These are phyloP conservation scores for Chironomus tentans DNA, from an alignment of 2,888 invertebrate species.

Conservation along the genomic window DNA sequence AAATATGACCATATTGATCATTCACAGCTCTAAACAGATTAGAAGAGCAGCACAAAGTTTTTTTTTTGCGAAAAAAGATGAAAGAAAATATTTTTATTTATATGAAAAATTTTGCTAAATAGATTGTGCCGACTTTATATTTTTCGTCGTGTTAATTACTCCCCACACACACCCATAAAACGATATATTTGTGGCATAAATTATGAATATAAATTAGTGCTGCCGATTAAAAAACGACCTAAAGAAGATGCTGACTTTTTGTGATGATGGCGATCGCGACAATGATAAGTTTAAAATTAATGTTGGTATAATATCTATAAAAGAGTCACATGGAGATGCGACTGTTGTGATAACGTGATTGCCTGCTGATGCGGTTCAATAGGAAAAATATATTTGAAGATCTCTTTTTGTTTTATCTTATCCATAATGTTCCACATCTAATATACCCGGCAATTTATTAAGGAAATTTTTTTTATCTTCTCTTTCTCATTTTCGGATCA, in stretches of 20 bases:
- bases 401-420: neutral
- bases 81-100: neutral
- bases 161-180: neutral
- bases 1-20: neutral
- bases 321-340: slow-evolving; percentile 11
- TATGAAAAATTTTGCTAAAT: neutral
- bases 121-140: neutral
- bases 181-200: slow-evolving; percentile 7
- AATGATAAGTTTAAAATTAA: slow-evolving; percentile 22
- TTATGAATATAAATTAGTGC: slow-evolving; percentile 11
- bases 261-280: slow-evolving; percentile 14
- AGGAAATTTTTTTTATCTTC: neutral
- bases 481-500: neutral
- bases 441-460: neutral
- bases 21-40: neutral
- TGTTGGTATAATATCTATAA: slow-evolving; percentile 11
- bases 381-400: neutral
- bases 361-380: neutral
- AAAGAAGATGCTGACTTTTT: neutral
- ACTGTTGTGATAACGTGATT: slow-evolving; percentile 12
- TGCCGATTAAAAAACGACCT: neutral
- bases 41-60: neutral
- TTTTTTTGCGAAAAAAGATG: no score
- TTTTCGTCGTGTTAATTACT: slow-evolving; percentile 3
- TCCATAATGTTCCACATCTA: neutral